Evolutionary conservation across 1,140 invertebrate genomes (phyloP).

Genomic region (Drosophila asahinai): DNA sequence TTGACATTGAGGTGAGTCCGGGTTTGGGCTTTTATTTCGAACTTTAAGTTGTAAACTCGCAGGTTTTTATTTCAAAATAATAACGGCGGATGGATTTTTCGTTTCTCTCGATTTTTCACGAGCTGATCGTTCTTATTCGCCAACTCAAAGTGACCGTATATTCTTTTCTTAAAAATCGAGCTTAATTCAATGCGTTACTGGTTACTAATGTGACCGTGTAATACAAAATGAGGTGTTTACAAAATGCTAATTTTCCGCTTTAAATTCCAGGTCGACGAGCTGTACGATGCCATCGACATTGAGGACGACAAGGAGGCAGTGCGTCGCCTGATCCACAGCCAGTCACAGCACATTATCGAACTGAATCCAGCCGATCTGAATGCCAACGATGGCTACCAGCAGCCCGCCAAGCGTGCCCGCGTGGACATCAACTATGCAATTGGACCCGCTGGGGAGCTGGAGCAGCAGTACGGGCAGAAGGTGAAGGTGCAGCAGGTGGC

Average conservation of each 20-base stretch:
- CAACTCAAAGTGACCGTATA: no score
- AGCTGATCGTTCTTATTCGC: no score
- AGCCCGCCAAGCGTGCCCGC: conserved; percentile 68
- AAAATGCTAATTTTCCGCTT: not conserved
- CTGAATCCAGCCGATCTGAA: conserved; percentile 78
- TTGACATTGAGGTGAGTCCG: conserved; percentile 80
- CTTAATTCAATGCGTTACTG: no score
- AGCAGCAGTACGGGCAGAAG: conserved; percentile 75
- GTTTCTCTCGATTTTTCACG: no score
- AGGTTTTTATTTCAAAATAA: no score
- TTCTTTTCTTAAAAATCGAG: no score
- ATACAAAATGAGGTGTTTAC: no score
- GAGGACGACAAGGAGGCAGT: conserved; percentile 86
- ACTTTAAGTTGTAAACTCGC: no score
- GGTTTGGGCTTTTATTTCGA: not conserved
- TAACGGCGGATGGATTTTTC: no score
- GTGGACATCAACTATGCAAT: conserved; percentile 83
- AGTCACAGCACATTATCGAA: conserved; percentile 68
- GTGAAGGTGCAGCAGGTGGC: conserved; percentile 70
- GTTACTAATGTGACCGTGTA: no score
- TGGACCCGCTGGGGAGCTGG: conserved; percentile 76
- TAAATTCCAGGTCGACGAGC: conserved; percentile 74
- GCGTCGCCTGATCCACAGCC: conserved; percentile 73
- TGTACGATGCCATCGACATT: conserved; percentile 87
- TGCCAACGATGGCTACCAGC: conserved; percentile 69